Conservation (phyloP, 1,140 invertebrate species). For the Paraescarpia echinospica region DNA sequence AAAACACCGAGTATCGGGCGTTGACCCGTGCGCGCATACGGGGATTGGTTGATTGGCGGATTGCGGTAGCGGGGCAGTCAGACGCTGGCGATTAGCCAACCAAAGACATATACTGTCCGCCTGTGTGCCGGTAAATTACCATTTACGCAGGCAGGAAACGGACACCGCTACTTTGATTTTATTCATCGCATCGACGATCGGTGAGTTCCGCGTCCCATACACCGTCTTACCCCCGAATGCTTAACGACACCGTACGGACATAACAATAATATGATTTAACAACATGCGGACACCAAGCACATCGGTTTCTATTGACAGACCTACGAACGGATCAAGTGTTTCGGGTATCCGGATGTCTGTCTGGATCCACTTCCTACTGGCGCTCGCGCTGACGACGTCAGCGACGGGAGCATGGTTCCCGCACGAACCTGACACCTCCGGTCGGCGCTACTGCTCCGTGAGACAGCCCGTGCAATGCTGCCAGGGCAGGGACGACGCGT, state of each 20-base stretch:
- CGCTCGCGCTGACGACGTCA: background rate
- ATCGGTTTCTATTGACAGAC: background rate
- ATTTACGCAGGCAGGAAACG: too few species aligned
- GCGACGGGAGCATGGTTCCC: background rate
- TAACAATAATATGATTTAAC: background rate
- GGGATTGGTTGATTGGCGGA: background rate
- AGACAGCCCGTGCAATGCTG: slow-evolving; percentile 65
- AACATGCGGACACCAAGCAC: background rate
- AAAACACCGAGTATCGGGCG: background rate
- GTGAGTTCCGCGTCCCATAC: too few species aligned
- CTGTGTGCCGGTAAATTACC: too few species aligned
- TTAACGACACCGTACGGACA: background rate
- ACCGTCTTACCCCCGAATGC: too few species aligned
- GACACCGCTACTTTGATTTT: too few species aligned
- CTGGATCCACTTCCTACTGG: background rate
- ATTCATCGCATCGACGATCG: too few species aligned
- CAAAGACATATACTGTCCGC: too few species aligned
- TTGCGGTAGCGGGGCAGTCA: background rate
- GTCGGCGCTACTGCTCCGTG: slow-evolving; percentile 10
- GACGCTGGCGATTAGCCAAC: background rate
- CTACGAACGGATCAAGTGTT: background rate
- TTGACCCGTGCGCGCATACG: background rate
- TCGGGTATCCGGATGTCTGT: background rate
- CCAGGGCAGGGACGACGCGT: slow-evolving; percentile 70
- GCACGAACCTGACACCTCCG: background rate